A percentile compares a stretch with the other conserved stretches of the same genome.
phyloP scores from a whole-genome alignment of 2,797 vertebrate genomes.

The Pseudochromis fuscus region DNA sequence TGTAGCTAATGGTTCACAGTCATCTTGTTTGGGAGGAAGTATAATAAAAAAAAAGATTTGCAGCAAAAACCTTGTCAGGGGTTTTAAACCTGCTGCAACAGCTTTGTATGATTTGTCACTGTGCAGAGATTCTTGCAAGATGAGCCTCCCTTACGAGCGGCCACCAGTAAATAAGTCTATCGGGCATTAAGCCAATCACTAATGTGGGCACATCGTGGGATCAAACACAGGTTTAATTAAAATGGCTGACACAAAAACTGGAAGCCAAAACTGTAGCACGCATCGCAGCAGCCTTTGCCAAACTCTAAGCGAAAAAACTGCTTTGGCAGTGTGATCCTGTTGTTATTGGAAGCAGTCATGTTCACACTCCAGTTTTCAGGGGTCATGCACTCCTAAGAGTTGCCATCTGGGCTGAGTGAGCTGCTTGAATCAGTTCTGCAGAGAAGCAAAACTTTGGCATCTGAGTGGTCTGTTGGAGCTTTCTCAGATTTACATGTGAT shows the following conservation, averaged over 20 bases:
- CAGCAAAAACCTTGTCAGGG: not conserved
- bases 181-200: slow-evolving; percentile 63
- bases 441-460: slow-evolving; percentile 46
- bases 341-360: slow-evolving; percentile 53
- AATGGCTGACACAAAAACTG: slow-evolving; percentile 62
- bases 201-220: slow-evolving; percentile 58
- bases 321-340: slow-evolving; percentile 53
- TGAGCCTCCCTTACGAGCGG: slow-evolving; percentile 55
- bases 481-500: slow-evolving; percentile 26
- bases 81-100: slow-evolving; percentile 6
- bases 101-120: slow-evolving; percentile 16
- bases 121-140: slow-evolving; percentile 34
- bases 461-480: slow-evolving; percentile 15
- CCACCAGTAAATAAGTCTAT: slow-evolving; percentile 66
- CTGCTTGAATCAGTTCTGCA: slow-evolving; percentile 34
- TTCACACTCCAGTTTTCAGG: slow-evolving; percentile 64
- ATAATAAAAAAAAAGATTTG: not conserved
- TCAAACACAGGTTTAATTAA: slow-evolving; percentile 75
- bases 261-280: slow-evolving; percentile 42
- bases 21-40: not conserved
- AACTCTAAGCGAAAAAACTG: slow-evolving; percentile 49
- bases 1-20: slow-evolving; percentile 3
- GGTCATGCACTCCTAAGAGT: slow-evolving; percentile 61
- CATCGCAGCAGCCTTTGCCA: slow-evolving; percentile 49
- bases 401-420: slow-evolving; percentile 53